Evolutionary conservation across 2,113 vertebrate species (phyloP).

Genomic region (Perccottus glenii): DNA sequence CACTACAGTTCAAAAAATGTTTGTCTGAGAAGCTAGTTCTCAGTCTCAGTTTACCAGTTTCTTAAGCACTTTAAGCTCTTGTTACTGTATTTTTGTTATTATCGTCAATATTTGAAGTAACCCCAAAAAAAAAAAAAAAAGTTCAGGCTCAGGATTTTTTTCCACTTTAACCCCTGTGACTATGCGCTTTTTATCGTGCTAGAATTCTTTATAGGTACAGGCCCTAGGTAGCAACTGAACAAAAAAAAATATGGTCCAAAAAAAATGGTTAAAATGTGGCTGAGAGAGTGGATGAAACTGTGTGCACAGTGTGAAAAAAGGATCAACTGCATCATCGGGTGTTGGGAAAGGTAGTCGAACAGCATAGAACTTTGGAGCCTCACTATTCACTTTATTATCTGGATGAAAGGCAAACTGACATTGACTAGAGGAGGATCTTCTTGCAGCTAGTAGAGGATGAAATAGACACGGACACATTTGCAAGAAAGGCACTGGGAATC

Average conservation of each 20-base stretch:
- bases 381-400: conserved; percentile 35
- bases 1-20: no score
- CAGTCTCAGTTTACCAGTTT: no score
- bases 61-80: no score
- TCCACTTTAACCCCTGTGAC: no score
- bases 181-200: no score
- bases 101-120: no score
- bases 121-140: no score
- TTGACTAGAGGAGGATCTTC: conserved; percentile 42
- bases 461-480: conserved; percentile 22
- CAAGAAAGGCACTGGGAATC: conserved; percentile 24
- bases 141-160: no score
- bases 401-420: conserved; percentile 42
- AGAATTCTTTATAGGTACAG: no score
- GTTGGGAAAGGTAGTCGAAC: conserved; percentile 9
- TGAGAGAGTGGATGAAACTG: conserved; percentile 6
- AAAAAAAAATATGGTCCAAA: background rate
- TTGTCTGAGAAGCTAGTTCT: no score
- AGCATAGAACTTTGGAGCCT: conserved; percentile 16
- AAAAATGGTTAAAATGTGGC: conserved; percentile 11
- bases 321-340: conserved; percentile 17
- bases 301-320: background rate
- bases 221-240: no score
- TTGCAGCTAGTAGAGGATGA: conserved; percentile 32
- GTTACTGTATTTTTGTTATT: no score